Conservation (phyloP, 2,797 vertebrate species). For the Lagodon rhomboides region DNA sequence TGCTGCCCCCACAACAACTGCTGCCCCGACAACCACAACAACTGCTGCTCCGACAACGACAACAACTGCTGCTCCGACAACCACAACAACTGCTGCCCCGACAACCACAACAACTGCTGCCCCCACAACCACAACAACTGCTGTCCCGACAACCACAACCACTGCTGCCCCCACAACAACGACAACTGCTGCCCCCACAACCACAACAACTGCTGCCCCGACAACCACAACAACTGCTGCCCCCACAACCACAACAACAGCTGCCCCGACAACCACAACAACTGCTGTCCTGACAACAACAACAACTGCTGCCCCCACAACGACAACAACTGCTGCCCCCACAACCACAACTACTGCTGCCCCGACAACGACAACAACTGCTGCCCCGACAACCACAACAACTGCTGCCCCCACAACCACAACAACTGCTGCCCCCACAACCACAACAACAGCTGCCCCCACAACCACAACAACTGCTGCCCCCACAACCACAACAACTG, state of each 20-base stretch:
- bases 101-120: not conserved
- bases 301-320: too few relatives aligned
- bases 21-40: not conserved
- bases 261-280: not conserved
- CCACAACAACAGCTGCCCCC: too few relatives aligned
- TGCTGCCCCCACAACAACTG: not conserved
- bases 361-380: not conserved
- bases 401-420: not conserved
- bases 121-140: not conserved
- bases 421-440: not conserved
- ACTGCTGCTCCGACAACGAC: not conserved
- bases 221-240: not conserved
- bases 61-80: too few relatives aligned
- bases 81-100: not conserved
- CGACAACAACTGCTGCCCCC: too few relatives aligned
- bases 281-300: not conserved
- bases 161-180: not conserved
- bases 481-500: not conserved
- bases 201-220: not conserved
- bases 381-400: not conserved
- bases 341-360: not conserved
- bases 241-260: not conserved
- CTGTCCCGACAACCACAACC: not conserved
- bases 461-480: not conserved
- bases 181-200: accelerated